These are phyloP conservation scores for Philopotamus ludificatus DNA, from an alignment of 1,140 invertebrate species.

Conservation along the genomic window DNA sequence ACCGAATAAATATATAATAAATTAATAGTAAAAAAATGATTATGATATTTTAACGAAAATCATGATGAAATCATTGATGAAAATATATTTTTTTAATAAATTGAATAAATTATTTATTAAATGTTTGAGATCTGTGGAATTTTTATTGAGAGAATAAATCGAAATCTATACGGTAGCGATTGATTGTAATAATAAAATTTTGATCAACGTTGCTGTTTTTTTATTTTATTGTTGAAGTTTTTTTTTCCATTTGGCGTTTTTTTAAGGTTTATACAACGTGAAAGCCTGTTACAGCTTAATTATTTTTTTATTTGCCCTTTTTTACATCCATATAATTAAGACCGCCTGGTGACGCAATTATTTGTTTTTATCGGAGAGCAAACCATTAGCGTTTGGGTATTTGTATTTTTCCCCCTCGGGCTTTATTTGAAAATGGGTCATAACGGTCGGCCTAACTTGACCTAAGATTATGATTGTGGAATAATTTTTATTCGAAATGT, in stretches of 20 bases:
- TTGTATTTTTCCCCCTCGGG: constrained; percentile 8
- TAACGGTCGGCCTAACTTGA: constrained; percentile 6
- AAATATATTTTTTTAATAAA: neutral
- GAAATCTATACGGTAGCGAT: neutral
- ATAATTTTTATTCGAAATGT: no score
- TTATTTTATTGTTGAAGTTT: constrained; percentile 11
- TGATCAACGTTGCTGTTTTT: neutral
- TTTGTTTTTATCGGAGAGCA: constrained; percentile 17
- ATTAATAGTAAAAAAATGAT: neutral
- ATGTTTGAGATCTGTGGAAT: neutral
- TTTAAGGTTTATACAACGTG: constrained; percentile 18
- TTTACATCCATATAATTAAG: constrained; percentile 22
- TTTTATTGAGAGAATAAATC: neutral
- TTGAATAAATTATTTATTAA: neutral
- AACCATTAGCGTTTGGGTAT: constrained; percentile 5
- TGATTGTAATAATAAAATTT: neutral
- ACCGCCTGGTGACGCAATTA: constrained; percentile 27
- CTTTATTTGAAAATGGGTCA: neutral
- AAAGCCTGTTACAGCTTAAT: constrained; percentile 29
- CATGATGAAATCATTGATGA: neutral
- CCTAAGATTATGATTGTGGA: neutral
- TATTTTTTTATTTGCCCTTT: constrained; percentile 27
- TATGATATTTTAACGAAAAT: neutral
- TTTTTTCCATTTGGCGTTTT: constrained; percentile 11
- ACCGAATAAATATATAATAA: neutral